These are phyloP conservation scores for Paedocypris micromegethes DNA, from an alignment of 2,797 vertebrate genomes.

Conservation along the genomic window DNA sequence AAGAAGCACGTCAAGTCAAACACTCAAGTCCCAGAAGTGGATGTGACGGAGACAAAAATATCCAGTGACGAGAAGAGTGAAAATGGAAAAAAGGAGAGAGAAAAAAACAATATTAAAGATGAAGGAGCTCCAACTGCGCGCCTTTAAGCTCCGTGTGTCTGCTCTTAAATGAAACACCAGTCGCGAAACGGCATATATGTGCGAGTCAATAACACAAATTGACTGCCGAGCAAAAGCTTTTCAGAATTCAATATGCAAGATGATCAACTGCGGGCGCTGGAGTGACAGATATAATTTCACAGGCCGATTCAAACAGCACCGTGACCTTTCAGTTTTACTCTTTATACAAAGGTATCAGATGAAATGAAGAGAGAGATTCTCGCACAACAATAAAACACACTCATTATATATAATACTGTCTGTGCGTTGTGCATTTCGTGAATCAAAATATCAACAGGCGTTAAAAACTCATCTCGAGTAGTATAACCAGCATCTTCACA, in stretches of 20 bases:
- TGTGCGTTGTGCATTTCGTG: background rate
- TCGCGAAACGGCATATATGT: constrained; percentile 19
- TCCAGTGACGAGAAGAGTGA: constrained; percentile 14
- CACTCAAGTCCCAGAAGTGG: constrained; percentile 4
- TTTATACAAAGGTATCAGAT: background rate
- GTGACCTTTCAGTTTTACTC: constrained; percentile 12
- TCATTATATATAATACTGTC: background rate
- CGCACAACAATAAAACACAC: background rate
- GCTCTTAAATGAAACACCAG: constrained; percentile 21
- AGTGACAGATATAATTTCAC: constrained; percentile 21
- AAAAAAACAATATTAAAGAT: constrained; percentile 25
- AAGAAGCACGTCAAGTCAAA: background rate
- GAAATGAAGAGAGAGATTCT: background rate
- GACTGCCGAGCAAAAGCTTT: constrained; percentile 39
- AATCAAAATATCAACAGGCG: too few relatives aligned
- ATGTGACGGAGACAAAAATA: constrained; percentile 20
- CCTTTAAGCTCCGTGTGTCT: constrained; percentile 8
- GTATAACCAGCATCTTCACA: too few relatives aligned
- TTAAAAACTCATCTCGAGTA: too few relatives aligned
- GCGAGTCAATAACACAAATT: constrained; percentile 38
- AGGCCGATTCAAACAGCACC: constrained; percentile 14
- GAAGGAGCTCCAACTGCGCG: background rate
- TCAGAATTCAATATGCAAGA: constrained; percentile 37
- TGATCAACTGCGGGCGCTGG: constrained; percentile 20
- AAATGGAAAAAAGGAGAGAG: background rate